Evolutionary conservation across 2,888 invertebrate species (phyloP).

Genomic region (Nephrotoma flavescens): DNA sequence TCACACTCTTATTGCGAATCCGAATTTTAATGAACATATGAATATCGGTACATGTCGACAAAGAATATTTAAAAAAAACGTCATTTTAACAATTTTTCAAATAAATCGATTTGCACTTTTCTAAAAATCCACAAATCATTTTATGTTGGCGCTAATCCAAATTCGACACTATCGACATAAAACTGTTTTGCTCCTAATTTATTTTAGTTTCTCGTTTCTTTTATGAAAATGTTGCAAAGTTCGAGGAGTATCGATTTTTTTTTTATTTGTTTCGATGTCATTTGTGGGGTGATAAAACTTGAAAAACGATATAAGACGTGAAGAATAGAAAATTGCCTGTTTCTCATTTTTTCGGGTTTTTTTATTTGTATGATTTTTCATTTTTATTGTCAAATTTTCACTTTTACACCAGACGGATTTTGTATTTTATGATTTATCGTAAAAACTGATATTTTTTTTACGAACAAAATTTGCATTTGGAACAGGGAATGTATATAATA

Average conservation of each 20-base stretch:
- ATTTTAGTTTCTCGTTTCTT: not conserved
- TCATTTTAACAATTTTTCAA: too few species aligned
- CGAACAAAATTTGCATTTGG: not conserved
- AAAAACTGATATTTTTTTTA: not conserved
- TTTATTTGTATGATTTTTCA: not conserved
- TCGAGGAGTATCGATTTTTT: not conserved
- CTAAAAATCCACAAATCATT: not conserved
- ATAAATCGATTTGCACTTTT: too few species aligned
- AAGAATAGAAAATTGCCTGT: not conserved
- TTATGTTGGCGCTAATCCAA: not conserved
- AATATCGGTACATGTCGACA: not conserved
- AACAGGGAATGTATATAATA: not conserved
- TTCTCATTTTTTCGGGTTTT: not conserved
- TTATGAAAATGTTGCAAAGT: not conserved
- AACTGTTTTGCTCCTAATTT: not conserved
- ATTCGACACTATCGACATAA: not conserved
- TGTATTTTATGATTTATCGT: not conserved
- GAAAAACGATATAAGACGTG: not conserved
- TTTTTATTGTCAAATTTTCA: not conserved
- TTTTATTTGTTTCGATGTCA: not conserved
- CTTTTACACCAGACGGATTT: not conserved
- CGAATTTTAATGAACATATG: not conserved
- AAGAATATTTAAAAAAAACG: too few species aligned
- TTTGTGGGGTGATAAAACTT: not conserved
- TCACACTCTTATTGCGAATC: too few species aligned